These are phyloP conservation scores for Pheosia tremula DNA, from an alignment of 2,888 invertebrate genomes.

Conservation along the genomic window DNA sequence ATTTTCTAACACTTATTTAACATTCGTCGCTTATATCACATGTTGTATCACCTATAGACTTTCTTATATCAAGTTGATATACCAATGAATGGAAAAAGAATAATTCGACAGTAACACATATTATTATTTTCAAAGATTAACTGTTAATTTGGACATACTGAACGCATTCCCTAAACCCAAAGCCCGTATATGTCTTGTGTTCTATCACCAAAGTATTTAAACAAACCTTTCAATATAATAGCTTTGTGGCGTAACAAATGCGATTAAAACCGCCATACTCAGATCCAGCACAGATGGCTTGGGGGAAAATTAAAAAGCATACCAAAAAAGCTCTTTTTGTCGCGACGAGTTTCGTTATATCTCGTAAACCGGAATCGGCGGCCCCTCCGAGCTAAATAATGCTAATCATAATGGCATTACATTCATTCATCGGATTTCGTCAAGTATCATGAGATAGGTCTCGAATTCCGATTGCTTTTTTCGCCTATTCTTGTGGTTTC, in stretches of 20 bases:
- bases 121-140: background rate
- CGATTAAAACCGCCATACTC: constrained; percentile 73
- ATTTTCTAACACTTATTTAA: too few species aligned
- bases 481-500: constrained; percentile 59
- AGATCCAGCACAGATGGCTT: constrained; percentile 71
- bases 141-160: constrained; percentile 11
- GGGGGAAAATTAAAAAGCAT: constrained; percentile 70
- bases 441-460: constrained; percentile 71
- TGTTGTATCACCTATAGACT: too few species aligned
- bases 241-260: constrained; percentile 76
- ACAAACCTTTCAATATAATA: constrained; percentile 78
- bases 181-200: constrained; percentile 15
- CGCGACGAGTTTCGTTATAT: constrained; percentile 77
- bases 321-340: constrained; percentile 69
- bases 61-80: too few species aligned
- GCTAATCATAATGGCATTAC: constrained; percentile 84
- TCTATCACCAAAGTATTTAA: constrained; percentile 70
- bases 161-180: constrained; percentile 15
- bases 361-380: constrained; percentile 79
- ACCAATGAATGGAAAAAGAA: background rate
- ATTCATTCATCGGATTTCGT: constrained; percentile 79
- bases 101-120: background rate
- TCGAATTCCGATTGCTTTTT: constrained; percentile 66
- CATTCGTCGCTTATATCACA: too few species aligned
- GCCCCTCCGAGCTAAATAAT: constrained; percentile 77